Evolutionary conservation across 2,888 invertebrate genomes (phyloP), one percentile per base, ranked within the genome.

Genomic region (Pheosia gnoma): DNA sequence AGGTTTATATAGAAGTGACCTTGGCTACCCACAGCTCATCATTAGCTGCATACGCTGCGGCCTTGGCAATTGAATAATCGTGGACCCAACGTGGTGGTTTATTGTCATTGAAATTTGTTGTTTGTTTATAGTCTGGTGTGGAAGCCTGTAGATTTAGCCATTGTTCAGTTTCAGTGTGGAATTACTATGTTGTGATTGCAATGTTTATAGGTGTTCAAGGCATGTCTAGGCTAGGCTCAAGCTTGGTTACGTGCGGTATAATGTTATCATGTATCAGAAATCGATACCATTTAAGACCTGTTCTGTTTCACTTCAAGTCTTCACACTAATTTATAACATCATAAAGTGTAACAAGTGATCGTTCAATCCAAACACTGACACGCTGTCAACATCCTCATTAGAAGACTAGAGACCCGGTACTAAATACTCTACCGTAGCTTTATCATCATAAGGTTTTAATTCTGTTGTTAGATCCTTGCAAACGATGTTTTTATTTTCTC

Each of bases 1-100:
- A 75, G 86, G 86, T 84, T 87, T 91, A 90, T 92, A 91, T 92
- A 91, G 78, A 71, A 72, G 67, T 80, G 89, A 79, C 88, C 86
- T 79, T 89, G 86, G 72, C 83, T 86, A 85, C 91, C 91, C 87
- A 92, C 92, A 66, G 79, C 62, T 70, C 79, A 79, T 86, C 83
- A 87, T 90, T 88, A 88, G 74, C 78, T 77, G 75, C 81, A 84
- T 85, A 80, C 82, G 84, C 78, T 80, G 83, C 84, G 88, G 75
- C 90, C 89, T 89, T 90, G 87, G 72, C 82, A 81, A 85, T 85
- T 83, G 86, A 80, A 88, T 86, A 83, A 87, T 83, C 78, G 78
- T 67, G 9, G 39, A 36, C 7, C 53, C 58, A 43, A 53, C 52
- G 43, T 62, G 57, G 66, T 61, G 58, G 70, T 71, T 70, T 71